Conservation (phyloP, 2,888 invertebrate species). For the Diadegma fenestrale region DNA sequence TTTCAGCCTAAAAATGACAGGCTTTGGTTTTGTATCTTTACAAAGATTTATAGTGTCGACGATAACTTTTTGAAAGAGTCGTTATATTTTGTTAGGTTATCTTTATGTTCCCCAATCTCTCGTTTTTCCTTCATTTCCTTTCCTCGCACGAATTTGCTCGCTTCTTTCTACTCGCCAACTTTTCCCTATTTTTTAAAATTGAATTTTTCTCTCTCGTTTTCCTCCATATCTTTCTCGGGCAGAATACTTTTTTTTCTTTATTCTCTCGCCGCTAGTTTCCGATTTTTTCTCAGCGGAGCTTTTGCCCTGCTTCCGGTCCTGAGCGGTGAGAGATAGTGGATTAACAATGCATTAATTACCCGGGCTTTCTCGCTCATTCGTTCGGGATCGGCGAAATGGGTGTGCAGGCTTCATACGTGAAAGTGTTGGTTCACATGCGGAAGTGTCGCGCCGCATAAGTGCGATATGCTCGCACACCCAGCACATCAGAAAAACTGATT, state of each 20-base stretch:
- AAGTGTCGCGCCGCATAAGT: conserved; percentile 25
- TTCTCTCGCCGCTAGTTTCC: conserved; percentile 16
- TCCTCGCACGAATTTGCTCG: conserved; percentile 7
- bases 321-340: conserved; percentile 75
- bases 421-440: conserved; percentile 39
- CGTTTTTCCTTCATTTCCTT: conserved; percentile 35
- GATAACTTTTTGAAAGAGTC: conserved; percentile 3
- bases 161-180: conserved; percentile 18
- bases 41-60: no score
- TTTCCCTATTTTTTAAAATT: background rate
- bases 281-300: conserved; percentile 10
- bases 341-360: conserved; percentile 82
- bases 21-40: background rate
- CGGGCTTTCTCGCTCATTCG: conserved; percentile 62
- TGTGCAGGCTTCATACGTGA: conserved; percentile 40
- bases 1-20: background rate
- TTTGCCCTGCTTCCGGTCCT: conserved; percentile 49
- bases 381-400: conserved; percentile 63
- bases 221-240: conserved; percentile 7
- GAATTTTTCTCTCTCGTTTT: background rate
- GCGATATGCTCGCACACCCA: conserved; percentile 18
- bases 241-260: conserved; percentile 29
- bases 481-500: conserved; percentile 69
- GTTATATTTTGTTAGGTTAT: conserved; percentile 39
- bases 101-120: background rate